Conservation (phyloP, 2,888 invertebrate species). For the Drosophila koepferae region DNA sequence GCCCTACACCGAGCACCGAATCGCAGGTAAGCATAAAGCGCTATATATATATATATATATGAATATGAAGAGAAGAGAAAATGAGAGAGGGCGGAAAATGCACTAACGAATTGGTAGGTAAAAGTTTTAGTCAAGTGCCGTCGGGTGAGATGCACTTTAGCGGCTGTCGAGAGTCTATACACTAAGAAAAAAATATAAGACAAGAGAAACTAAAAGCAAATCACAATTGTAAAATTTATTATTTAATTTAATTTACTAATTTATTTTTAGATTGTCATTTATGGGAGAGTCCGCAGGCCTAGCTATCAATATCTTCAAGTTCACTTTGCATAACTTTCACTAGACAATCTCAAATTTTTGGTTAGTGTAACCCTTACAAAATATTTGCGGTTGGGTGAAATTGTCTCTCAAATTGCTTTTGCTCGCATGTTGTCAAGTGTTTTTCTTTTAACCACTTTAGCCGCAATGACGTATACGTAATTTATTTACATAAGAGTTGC, state of each 20-base stretch:
- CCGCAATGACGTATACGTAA: constrained; percentile 41
- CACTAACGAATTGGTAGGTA: constrained; percentile 34
- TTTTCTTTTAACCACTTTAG: constrained; percentile 8
- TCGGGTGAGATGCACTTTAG: constrained; percentile 63
- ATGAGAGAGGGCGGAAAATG: constrained; percentile 4
- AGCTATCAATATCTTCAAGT: background rate
- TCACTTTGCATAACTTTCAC: background rate
- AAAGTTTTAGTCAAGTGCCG: constrained; percentile 66
- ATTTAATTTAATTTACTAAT: background rate
- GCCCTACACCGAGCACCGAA: constrained; percentile 81
- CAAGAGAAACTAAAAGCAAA: no score
- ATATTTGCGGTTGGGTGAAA: constrained; percentile 44
- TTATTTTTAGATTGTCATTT: no score
- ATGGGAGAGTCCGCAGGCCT: background rate
- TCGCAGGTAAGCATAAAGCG: constrained; percentile 81
- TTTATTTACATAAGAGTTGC: constrained; percentile 37
- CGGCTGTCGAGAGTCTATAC: constrained; percentile 52
- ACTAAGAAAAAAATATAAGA: constrained; percentile 1
- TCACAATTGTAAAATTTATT: background rate
- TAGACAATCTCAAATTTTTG: background rate
- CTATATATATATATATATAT: background rate
- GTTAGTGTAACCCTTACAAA: constrained; percentile 31
- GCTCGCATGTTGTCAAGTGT: constrained; percentile 41
- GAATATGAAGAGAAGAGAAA: no score
- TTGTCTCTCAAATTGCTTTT: constrained; percentile 66